Conservation (phyloP, 2,113 vertebrate species). For the Tyto alba region DNA sequence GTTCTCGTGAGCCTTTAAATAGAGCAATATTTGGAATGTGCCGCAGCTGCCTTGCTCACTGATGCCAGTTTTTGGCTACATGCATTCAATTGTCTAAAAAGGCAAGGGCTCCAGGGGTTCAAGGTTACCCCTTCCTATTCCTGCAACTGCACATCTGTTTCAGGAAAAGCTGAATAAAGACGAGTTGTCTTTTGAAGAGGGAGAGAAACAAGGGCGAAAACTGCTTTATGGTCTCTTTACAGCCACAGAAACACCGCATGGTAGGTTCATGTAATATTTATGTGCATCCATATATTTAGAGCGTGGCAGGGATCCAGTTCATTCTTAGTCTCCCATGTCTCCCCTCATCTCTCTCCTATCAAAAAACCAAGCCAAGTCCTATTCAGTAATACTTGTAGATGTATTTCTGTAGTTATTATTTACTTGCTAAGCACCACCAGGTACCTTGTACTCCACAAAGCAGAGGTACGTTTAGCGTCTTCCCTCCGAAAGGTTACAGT, state of each 20-base stretch:
- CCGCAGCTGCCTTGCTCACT: constrained; percentile 63
- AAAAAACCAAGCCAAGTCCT: background rate
- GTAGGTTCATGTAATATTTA: background rate
- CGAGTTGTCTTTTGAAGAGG: background rate
- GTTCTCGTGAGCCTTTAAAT: constrained; percentile 72
- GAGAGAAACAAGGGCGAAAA: background rate
- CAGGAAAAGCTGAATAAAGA: background rate
- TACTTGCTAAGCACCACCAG: background rate
- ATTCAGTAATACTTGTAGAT: no score
- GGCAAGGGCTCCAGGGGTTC: background rate
- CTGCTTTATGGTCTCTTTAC: background rate
- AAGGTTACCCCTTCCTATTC: background rate
- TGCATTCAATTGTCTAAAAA: constrained; percentile 35
- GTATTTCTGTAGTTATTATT: accelerated
- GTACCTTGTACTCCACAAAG: background rate
- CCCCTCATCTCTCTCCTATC: background rate
- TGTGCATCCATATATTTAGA: background rate
- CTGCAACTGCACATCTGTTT: background rate
- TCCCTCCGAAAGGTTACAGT: background rate
- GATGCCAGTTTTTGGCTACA: constrained; percentile 46
- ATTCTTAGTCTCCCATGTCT: background rate
- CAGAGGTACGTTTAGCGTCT: background rate
- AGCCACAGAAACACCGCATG: background rate
- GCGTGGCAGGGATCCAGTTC: background rate
- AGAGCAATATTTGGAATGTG: constrained; percentile 66